Conservation (phyloP, 1,140 invertebrate genomes). For the Caenorhabditis latens region DNA sequence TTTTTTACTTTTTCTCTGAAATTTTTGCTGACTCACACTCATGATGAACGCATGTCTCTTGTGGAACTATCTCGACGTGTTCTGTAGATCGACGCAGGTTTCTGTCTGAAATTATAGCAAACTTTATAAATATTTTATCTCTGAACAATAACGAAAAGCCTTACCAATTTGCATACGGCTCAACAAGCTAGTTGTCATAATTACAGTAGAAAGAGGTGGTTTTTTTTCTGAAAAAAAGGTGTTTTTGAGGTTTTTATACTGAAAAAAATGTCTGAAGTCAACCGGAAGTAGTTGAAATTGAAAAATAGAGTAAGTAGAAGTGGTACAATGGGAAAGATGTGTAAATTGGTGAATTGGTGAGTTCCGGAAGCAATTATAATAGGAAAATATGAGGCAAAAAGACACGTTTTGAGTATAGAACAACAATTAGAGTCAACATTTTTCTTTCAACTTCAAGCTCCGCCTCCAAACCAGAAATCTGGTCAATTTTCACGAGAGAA, state of each 20-base stretch:
- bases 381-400: too few species aligned
- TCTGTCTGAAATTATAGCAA: background rate
- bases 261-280: background rate
- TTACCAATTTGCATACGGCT: slow-evolving; percentile 42
- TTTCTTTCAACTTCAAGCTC: too few species aligned
- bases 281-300: background rate
- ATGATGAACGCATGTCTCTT: slow-evolving; percentile 45
- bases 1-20: too few species aligned
- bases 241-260: background rate
- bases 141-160: background rate
- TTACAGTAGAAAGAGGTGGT: background rate
- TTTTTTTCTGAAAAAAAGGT: background rate
- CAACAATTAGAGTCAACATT: too few species aligned
- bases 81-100: slow-evolving; percentile 19
- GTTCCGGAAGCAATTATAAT: too few species aligned
- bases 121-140: background rate
- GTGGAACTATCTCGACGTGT: slow-evolving; percentile 35
- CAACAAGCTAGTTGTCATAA: slow-evolving; percentile 10
- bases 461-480: too few species aligned
- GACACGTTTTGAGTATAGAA: too few species aligned
- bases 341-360: too few species aligned
- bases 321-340: too few species aligned
- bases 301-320: too few species aligned
- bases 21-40: slow-evolving; percentile 44
- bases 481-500: too few species aligned